phyloP scores from a whole-genome alignment of 2,888 invertebrate species.

The Leucoptera coffeella region DNA sequence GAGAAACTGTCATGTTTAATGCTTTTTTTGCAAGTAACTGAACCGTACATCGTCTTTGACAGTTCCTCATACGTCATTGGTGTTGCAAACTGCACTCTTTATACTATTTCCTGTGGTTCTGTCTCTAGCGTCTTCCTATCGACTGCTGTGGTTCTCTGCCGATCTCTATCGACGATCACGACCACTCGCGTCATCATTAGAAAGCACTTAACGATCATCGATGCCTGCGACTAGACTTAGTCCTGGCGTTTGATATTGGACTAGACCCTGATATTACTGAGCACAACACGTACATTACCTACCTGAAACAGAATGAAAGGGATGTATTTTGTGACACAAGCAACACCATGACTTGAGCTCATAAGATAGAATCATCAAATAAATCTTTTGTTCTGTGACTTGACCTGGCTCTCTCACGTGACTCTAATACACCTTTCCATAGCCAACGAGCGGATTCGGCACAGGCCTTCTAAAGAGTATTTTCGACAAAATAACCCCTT shows the following conservation, averaged over 20 bases:
- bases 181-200: conserved; percentile 44
- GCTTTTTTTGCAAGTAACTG: no score
- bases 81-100: conserved; percentile 55
- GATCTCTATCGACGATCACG: conserved; percentile 20
- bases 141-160: conserved; percentile 36
- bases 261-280: conserved; percentile 35
- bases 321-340: conserved; percentile 54
- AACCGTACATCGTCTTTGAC: no score
- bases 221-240: conserved; percentile 52
- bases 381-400: no score
- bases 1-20: conserved; percentile 26
- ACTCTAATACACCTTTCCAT: conserved; percentile 52
- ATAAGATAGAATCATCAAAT: conserved; percentile 32
- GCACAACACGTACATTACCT: conserved; percentile 45
- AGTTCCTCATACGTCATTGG: conserved; percentile 33
- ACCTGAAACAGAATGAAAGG: conserved; percentile 45
- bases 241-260: conserved; percentile 52
- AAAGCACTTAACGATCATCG: conserved; percentile 48
- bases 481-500: conserved; percentile 57
- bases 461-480: conserved; percentile 56
- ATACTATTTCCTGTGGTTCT: conserved; percentile 48
- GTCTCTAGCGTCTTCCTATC: conserved; percentile 44
- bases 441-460: conserved; percentile 54
- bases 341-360: conserved; percentile 30
- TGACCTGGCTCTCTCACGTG: conserved; percentile 48